Percentiles rank a stretch among this genome's conserved stretches.
Conservation (phyloP, 2,113 vertebrate genomes). For the Solea senegalensis region DNA sequence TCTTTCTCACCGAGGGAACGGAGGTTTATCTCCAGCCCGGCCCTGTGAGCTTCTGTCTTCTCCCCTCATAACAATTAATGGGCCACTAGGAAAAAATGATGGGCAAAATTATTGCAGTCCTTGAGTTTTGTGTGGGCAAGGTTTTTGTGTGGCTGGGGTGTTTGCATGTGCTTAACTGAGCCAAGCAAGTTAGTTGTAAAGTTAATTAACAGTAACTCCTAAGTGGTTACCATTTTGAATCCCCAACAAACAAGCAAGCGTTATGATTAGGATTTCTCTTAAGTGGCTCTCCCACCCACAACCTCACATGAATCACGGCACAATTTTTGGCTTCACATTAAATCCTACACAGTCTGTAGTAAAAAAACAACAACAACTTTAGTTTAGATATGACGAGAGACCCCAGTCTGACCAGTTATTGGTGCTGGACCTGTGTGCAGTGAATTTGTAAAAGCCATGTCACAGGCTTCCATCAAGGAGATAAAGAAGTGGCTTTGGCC, state of each 20-base stretch:
- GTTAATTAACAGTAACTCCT: slow-evolving; percentile 60
- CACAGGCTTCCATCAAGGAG: slow-evolving; percentile 44
- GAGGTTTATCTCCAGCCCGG: background rate
- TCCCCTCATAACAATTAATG: background rate
- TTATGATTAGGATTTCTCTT: slow-evolving; percentile 62
- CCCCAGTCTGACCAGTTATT: slow-evolving; percentile 8
- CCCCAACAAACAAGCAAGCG: slow-evolving; percentile 37
- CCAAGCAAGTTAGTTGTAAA: slow-evolving; percentile 43
- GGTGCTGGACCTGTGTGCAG: background rate
- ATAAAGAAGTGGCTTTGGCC: slow-evolving; percentile 48
- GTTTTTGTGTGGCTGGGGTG: background rate
- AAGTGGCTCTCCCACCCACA: slow-evolving; percentile 50
- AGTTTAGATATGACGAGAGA: slow-evolving; percentile 1
- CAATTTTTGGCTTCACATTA: slow-evolving; percentile 41
- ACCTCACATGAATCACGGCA: slow-evolving; percentile 50
- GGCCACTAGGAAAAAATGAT: background rate
- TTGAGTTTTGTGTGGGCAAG: slow-evolving; percentile 7
- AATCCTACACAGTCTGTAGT: slow-evolving; percentile 4
- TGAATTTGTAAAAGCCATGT: slow-evolving; percentile 40
- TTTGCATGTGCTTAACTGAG: slow-evolving; percentile 43
- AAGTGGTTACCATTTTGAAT: slow-evolving; percentile 57
- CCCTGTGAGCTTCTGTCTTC: background rate
- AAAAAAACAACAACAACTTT: background rate
- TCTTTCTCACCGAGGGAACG: background rate
- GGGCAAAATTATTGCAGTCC: slow-evolving; percentile 2